These are phyloP conservation scores for Rhodeus uyekii DNA, from an alignment of 2,797 vertebrate species.

Conservation along the genomic window DNA sequence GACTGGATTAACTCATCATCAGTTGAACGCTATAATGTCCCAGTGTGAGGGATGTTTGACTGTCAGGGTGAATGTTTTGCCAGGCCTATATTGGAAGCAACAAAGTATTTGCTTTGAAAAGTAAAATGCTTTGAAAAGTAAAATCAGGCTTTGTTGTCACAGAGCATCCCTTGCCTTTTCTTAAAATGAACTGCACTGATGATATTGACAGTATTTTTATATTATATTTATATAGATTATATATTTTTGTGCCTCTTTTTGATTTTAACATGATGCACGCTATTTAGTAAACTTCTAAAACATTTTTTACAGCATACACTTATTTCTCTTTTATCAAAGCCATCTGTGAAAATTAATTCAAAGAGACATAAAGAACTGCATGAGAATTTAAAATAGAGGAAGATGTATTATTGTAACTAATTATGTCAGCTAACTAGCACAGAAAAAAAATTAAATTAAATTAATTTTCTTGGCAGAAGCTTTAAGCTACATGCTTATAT, in stretches of 20 bases:
- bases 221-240: no score
- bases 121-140: constrained; percentile 7
- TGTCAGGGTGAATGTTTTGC: not conserved
- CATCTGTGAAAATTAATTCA: not conserved
- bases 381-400: not conserved
- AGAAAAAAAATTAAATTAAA: not conserved
- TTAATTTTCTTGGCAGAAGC: not conserved
- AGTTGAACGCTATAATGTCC: constrained; percentile 3
- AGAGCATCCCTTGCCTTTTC: not conserved
- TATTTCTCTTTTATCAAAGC: not conserved
- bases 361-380: not conserved
- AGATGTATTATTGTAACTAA: not conserved
- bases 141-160: not conserved
- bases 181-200: not conserved
- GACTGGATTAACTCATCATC: constrained; percentile 22
- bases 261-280: no score
- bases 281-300: not conserved
- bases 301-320: not conserved
- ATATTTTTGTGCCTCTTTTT: not conserved
- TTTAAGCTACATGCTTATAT: not conserved
- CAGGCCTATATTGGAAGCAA: not conserved
- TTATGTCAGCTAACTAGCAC: not conserved
- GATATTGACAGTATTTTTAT: not conserved
- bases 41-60: not conserved
- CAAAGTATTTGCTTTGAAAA: not conserved